phyloP scores from a whole-genome alignment of 2,888 invertebrate species.

The Callimorpha dominula region DNA sequence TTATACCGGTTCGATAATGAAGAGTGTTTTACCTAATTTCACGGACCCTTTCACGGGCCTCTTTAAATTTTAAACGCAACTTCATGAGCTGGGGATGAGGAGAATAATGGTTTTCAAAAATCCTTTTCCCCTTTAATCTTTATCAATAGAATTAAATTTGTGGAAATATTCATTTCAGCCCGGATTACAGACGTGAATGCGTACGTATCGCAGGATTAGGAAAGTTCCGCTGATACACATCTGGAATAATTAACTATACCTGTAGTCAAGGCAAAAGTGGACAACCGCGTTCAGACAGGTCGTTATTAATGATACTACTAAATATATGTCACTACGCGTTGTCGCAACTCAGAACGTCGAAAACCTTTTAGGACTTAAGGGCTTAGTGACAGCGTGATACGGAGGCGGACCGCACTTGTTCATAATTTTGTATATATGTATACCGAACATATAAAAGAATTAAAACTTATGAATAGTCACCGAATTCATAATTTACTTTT shows the following conservation, averaged over 20 bases:
- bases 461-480: background rate
- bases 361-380: background rate
- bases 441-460: no score
- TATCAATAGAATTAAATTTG: constrained; percentile 23
- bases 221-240: background rate
- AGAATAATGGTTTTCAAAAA: constrained; percentile 24
- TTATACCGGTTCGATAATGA: constrained; percentile 49
- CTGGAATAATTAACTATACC: background rate
- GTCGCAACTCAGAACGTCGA: no score
- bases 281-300: background rate
- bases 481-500: no score
- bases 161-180: constrained; percentile 24
- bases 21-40: constrained; percentile 49
- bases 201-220: background rate
- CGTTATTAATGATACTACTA: background rate
- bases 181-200: constrained; percentile 13
- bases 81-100: constrained; percentile 37
- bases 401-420: background rate
- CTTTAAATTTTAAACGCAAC: constrained; percentile 57
- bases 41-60: constrained; percentile 45
- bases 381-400: background rate
- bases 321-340: no score
- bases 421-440: no score
- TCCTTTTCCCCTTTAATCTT: constrained; percentile 5
- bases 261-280: background rate